Conservation (phyloP, 1,140 invertebrate genomes). For the Drosophila pruinosa region DNA sequence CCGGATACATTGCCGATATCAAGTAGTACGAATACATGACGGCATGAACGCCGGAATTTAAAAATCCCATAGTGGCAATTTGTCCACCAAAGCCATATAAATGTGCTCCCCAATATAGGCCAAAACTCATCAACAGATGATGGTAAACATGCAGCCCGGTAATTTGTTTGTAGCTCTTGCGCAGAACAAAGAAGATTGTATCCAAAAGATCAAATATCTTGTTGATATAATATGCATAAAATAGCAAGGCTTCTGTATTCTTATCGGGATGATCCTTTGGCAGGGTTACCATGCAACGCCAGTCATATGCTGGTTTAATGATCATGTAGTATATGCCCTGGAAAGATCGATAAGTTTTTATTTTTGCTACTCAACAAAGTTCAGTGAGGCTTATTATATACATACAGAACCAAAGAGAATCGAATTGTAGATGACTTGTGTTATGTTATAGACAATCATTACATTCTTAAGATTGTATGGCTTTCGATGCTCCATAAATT, state of each 20-base stretch:
- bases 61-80: constrained; percentile 86
- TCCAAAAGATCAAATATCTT: constrained; percentile 85
- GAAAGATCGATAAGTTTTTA: not conserved
- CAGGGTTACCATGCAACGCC: not conserved
- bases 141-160: constrained; percentile 94
- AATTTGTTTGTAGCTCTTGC: constrained; percentile 92
- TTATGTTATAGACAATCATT: constrained; percentile 90
- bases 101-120: not conserved
- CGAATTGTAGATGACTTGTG: constrained; percentile 84
- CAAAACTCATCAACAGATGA: constrained; percentile 84
- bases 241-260: not conserved
- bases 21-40: constrained; percentile 92
- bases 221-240: constrained; percentile 44
- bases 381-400: not conserved
- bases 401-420: constrained; percentile 6
- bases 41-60: constrained; percentile 91
- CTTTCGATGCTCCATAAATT: constrained; percentile 91
- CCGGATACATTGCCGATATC: constrained; percentile 86
- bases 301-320: not conserved
- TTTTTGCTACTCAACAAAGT: not conserved
- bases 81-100: constrained; percentile 85
- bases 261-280: constrained; percentile 25
- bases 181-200: constrained; percentile 92
- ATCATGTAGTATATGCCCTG: not conserved
- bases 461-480: constrained; percentile 89